Conservation (phyloP, 2,888 invertebrate species). For the Cheilosia grossa region DNA sequence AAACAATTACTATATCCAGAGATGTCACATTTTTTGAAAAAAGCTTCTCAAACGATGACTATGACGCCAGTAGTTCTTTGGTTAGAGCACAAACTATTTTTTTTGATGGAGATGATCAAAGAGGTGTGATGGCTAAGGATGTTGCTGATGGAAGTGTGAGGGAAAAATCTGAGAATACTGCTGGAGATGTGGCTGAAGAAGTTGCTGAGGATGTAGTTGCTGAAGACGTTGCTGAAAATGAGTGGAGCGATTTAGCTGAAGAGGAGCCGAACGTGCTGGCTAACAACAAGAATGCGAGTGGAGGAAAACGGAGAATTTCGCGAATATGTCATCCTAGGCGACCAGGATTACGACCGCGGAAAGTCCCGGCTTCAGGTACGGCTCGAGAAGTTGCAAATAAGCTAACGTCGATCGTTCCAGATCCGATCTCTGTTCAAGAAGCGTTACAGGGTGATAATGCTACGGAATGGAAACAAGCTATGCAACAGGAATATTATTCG, state of each 20-base stretch:
- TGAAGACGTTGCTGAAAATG: slow-evolving; percentile 1
- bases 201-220: neutral
- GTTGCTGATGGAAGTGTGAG: neutral
- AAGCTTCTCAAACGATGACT: slow-evolving; percentile 42
- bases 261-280: neutral
- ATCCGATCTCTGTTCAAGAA: slow-evolving; percentile 51
- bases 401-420: neutral
- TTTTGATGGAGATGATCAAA: neutral
- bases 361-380: slow-evolving; percentile 28
- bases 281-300: slow-evolving; percentile 14
- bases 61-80: slow-evolving; percentile 7
- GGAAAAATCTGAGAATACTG: neutral
- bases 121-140: neutral
- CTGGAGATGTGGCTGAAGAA: neutral
- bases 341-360: slow-evolving; percentile 29
- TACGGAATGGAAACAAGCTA: slow-evolving; percentile 74
- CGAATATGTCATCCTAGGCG: slow-evolving; percentile 26
- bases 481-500: slow-evolving; percentile 71
- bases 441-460: slow-evolving; percentile 40
- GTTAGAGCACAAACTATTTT: slow-evolving; percentile 15
- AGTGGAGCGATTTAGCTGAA: neutral
- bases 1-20: slow-evolving; percentile 59
- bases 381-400: slow-evolving; percentile 32
- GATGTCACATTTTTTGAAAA: slow-evolving; percentile 74
- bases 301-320: slow-evolving; percentile 40